These are phyloP conservation scores for Ceyx margarethae DNA, from an alignment of 2,113 vertebrate species.

Conservation along the genomic window DNA sequence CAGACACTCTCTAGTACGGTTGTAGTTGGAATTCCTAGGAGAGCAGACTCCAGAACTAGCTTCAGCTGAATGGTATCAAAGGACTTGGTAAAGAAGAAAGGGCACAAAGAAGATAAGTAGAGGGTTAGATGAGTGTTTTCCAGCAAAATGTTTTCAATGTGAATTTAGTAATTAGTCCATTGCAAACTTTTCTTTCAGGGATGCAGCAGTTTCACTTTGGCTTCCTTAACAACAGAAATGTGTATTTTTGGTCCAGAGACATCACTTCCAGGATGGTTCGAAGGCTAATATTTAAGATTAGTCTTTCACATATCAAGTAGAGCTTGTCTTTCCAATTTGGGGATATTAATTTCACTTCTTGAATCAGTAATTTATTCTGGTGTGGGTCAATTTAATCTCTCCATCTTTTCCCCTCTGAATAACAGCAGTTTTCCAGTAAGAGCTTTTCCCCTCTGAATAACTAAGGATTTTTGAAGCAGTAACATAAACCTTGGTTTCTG, in stretches of 20 bases:
- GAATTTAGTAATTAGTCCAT: neutral
- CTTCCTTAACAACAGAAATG: neutral
- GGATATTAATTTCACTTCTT: neutral
- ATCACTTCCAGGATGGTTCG: neutral
- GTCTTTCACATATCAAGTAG: neutral
- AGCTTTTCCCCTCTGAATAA: neutral
- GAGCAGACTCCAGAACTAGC: slow-evolving; percentile 22
- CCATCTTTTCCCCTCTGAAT: neutral
- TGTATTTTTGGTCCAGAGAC: neutral
- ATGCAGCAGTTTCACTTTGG: neutral
- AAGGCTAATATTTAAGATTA: neutral
- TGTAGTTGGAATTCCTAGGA: slow-evolving; percentile 33
- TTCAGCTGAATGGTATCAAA: slow-evolving; percentile 1
- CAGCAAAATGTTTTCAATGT: neutral
- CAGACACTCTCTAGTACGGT: neutral
- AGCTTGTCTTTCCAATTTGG: neutral
- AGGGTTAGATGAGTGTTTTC: neutral
- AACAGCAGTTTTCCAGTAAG: too few species aligned
- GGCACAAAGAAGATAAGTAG: neutral
- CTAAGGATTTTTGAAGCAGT: neutral
- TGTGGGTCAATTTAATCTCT: neutral
- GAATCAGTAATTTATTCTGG: neutral
- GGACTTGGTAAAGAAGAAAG: neutral
- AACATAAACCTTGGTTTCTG: neutral
- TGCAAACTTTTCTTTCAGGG: neutral